Evolutionary conservation across 2,888 invertebrate genomes (phyloP).

Genomic region (Physocephala rufipes): DNA sequence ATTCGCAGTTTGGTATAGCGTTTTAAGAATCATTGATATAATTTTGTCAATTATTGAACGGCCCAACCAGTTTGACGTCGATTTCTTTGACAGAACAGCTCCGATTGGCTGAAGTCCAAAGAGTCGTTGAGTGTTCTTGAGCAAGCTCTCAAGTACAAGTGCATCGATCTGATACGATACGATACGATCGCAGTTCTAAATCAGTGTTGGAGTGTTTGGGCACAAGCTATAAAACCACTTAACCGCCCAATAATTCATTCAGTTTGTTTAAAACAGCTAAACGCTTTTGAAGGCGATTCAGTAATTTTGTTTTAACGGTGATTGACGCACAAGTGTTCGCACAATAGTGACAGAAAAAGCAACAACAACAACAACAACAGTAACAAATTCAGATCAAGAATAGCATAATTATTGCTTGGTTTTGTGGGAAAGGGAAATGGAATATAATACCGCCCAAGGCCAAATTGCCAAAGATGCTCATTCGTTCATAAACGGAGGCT

Average conservation of each 20-base stretch:
- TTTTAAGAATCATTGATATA: conserved; percentile 20
- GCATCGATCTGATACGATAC: too few relatives aligned
- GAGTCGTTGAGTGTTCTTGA: conserved; percentile 38
- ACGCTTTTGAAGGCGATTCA: conserved; percentile 16
- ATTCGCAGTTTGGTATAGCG: background rate
- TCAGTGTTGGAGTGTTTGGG: conserved; percentile 34
- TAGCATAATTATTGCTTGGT: too few relatives aligned
- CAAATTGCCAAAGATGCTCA: conserved; percentile 28
- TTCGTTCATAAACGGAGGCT: conserved; percentile 46
- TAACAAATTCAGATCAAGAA: too few relatives aligned
- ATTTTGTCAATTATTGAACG: background rate
- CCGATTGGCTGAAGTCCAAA: conserved; percentile 34
- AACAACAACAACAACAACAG: too few relatives aligned
- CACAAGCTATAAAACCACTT: conserved; percentile 47
- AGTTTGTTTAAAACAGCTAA: conserved; percentile 41
- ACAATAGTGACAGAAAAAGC: background rate
- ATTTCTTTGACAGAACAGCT: conserved; percentile 13
- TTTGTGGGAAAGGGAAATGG: conserved; percentile 25
- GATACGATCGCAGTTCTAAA: conserved; percentile 34
- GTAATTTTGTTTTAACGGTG: background rate
- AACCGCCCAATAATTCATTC: conserved; percentile 42
- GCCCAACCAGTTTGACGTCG: conserved; percentile 28
- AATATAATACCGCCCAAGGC: conserved; percentile 27
- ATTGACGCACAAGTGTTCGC: conserved; percentile 5
- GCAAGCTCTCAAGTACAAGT: conserved; percentile 41